Conservation (phyloP, 2,797 vertebrate genomes). For the Vireo griseus region DNA sequence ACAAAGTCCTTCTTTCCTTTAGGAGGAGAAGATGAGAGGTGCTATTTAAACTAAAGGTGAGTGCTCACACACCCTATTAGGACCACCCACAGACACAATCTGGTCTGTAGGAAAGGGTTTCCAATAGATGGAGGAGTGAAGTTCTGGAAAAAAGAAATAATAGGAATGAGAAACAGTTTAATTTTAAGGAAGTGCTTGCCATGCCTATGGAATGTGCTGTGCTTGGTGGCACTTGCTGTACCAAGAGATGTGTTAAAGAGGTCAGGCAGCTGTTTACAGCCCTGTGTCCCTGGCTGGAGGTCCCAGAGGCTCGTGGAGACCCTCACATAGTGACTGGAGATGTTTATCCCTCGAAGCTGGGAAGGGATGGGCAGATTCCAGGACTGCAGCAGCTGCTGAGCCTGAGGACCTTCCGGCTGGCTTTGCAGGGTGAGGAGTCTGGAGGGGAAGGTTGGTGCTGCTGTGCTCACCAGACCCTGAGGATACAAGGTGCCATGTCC, state of each 20-base stretch:
- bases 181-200: not conserved
- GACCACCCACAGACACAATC: too few species aligned
- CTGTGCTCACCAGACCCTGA: not conserved
- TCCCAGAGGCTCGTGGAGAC: not conserved
- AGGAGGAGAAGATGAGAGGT: not conserved
- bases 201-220: accelerated
- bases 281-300: too few species aligned
- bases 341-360: not conserved
- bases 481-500: accelerated
- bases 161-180: not conserved
- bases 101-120: not conserved
- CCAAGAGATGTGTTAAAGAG: not conserved
- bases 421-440: not conserved
- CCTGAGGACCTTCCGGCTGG: not conserved
- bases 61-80: not conserved
- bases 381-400: not conserved
- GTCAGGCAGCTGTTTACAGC: not conserved
- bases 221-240: not conserved
- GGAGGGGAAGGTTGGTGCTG: not conserved
- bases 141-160: not conserved
- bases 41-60: not conserved
- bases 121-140: not conserved
- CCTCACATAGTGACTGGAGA: accelerated
- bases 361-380: not conserved
- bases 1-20: accelerated